These are phyloP conservation scores for Autographa gamma DNA, from an alignment of 2,888 invertebrate species.

Conservation along the genomic window DNA sequence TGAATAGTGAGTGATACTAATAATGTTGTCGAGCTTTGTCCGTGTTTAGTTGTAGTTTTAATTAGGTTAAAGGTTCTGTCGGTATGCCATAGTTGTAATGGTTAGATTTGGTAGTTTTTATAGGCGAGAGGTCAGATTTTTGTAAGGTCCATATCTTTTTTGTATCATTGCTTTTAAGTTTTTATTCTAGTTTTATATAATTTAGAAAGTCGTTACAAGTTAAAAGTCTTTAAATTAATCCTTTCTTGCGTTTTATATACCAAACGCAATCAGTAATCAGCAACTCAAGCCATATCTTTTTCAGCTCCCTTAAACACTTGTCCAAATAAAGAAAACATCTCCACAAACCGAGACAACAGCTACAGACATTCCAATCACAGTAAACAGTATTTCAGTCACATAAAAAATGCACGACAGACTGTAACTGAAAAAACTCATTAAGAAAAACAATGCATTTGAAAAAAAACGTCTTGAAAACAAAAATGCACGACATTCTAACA, in stretches of 20 bases:
- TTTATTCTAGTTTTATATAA: too few relatives aligned
- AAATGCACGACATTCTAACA: constrained; percentile 68
- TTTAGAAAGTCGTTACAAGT: too few relatives aligned
- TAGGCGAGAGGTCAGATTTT: too few relatives aligned
- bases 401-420: constrained; percentile 18
- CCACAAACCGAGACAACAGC: neutral
- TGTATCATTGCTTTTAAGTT: too few relatives aligned
- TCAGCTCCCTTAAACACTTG: neutral
- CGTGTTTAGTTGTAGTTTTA: neutral
- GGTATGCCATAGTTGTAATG: too few relatives aligned
- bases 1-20: constrained; percentile 11
- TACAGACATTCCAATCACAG: neutral
- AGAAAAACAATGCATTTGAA: constrained; percentile 57
- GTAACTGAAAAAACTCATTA: constrained; percentile 46
- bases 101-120: too few relatives aligned
- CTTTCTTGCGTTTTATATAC: too few relatives aligned
- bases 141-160: too few relatives aligned
- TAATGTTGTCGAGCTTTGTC: neutral
- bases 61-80: too few relatives aligned
- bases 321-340: neutral
- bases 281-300: neutral
- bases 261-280: too few relatives aligned
- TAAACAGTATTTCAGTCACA: constrained; percentile 7
- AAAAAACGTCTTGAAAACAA: constrained; percentile 45
- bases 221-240: too few relatives aligned